phyloP scores from a whole-genome alignment of 2,113 vertebrate genomes.

The Stegostoma tigrinum region DNA sequence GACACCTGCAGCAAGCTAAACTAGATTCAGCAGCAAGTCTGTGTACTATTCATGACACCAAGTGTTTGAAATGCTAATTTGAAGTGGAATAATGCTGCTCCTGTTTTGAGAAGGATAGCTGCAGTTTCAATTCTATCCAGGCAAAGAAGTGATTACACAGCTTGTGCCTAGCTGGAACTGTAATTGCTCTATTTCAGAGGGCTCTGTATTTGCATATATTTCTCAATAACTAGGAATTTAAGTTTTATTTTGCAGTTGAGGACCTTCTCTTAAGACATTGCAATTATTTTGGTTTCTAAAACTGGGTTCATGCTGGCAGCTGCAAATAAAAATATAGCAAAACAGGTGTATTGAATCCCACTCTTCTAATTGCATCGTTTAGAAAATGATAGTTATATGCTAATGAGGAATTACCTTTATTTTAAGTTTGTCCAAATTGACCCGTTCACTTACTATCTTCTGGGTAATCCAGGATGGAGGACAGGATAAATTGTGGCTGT shows the following conservation, averaged over 20 bases:
- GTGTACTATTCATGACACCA: background rate
- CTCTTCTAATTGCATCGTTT: background rate
- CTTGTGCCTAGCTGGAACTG: background rate
- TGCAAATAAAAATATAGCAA: background rate
- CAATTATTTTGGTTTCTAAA: background rate
- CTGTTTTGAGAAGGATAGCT: background rate
- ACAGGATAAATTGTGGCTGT: too few species aligned
- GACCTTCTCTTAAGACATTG: background rate
- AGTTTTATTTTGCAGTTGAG: background rate
- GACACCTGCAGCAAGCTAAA: background rate
- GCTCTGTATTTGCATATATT: background rate
- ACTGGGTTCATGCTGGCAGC: background rate
- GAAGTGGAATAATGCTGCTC: background rate
- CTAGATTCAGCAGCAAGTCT: background rate
- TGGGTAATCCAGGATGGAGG: too few species aligned
- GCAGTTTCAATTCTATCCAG: background rate
- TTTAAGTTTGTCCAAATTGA: background rate
- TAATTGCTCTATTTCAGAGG: background rate
- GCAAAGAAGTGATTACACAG: background rate
- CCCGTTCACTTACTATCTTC: background rate
- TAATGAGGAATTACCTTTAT: background rate
- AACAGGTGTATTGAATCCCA: background rate
- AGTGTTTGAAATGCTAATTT: constrained; percentile 6
- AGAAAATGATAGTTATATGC: background rate
- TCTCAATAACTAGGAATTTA: background rate